phyloP scores from a whole-genome alignment of 2,888 invertebrate genomes.

The Drosophila parthenogenetica region DNA sequence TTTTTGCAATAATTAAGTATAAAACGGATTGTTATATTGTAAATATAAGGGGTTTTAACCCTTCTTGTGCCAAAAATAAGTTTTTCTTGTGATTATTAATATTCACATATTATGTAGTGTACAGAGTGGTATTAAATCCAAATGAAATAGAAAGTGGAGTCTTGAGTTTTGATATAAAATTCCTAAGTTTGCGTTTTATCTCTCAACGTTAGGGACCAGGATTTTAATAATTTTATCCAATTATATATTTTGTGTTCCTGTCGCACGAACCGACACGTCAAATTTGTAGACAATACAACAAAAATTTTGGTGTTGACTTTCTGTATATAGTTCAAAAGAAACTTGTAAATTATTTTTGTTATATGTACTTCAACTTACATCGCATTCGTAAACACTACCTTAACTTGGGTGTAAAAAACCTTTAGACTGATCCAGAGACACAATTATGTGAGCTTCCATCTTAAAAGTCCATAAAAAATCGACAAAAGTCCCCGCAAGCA shows the following conservation, averaged over 20 bases:
- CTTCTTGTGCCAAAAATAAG: too few relatives aligned
- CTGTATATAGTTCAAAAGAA: background rate
- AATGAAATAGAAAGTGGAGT: too few relatives aligned
- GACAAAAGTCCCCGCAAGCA: conserved; percentile 35
- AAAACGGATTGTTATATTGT: too few relatives aligned
- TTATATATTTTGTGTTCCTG: background rate
- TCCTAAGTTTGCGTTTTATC: too few relatives aligned
- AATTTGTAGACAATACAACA: conserved; percentile 4
- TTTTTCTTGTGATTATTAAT: too few relatives aligned
- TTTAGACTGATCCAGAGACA: conserved; percentile 18
- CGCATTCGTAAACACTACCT: background rate
- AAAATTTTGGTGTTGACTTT: background rate
- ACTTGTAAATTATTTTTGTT: background rate
- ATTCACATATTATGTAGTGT: too few relatives aligned
- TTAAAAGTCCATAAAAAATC: conserved; percentile 32
- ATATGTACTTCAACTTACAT: background rate
- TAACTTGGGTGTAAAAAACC: conserved; percentile 5
- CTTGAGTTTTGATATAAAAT: too few relatives aligned
- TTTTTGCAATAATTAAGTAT: background rate
- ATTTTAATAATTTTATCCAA: too few relatives aligned
- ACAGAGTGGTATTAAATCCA: too few relatives aligned
- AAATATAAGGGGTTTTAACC: too few relatives aligned
- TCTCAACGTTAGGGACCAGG: too few relatives aligned
- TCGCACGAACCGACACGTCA: too few relatives aligned
- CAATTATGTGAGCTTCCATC: conserved; percentile 41